A percentile compares a stretch with the other conserved stretches of the same genome.
Conservation (phyloP, 2,113 vertebrate species). For the Mastomys natalensis region DNA sequence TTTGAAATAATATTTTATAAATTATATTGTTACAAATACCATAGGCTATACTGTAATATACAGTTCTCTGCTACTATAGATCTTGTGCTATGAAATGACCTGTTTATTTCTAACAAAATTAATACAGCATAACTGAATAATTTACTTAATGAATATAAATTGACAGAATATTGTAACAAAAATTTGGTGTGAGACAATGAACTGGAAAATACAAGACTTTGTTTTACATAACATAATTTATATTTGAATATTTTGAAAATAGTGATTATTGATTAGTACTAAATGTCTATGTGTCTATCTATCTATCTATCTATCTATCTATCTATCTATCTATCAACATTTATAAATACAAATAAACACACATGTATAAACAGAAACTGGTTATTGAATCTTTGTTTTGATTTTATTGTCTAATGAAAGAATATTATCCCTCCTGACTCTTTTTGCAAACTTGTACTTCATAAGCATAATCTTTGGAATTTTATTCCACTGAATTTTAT, state of each 20-base stretch:
- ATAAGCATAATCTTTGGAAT: slow-evolving; percentile 2
- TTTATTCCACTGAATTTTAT: background rate
- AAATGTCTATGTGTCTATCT: background rate
- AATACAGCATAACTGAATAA: slow-evolving; percentile 28
- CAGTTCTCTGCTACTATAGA: slow-evolving; percentile 15
- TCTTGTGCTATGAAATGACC: slow-evolving; percentile 11
- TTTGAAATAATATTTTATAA: slow-evolving; percentile 54
- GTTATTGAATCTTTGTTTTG: background rate
- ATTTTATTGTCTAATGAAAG: background rate
- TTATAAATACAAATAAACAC: background rate
- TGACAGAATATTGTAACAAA: background rate
- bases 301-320: too few relatives aligned
- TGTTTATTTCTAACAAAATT: slow-evolving; percentile 57
- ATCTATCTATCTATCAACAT: too few relatives aligned
- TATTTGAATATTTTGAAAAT: background rate
- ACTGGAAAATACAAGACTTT: background rate
- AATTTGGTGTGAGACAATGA: background rate
- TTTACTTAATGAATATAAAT: slow-evolving; percentile 46
- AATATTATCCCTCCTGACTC: background rate
- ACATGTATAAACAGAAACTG: background rate
- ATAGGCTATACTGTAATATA: slow-evolving; percentile 44
- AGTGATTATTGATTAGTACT: background rate
- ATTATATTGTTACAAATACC: slow-evolving; percentile 52
- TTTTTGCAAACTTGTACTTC: background rate
- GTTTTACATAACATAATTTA: background rate